These are phyloP conservation scores for Napeogenes inachia DNA, from an alignment of 2,888 invertebrate genomes.

Conservation along the genomic window DNA sequence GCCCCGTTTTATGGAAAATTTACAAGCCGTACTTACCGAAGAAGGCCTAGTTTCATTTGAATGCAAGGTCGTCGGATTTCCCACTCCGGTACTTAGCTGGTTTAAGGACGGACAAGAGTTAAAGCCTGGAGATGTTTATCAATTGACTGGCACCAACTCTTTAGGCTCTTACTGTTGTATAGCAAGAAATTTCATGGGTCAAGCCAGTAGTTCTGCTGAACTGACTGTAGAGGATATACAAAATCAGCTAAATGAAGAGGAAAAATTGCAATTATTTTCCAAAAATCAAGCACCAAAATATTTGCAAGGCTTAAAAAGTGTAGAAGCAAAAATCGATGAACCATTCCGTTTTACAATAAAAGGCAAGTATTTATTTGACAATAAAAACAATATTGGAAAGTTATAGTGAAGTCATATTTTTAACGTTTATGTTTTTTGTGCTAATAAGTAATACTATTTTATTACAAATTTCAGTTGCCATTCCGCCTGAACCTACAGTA, in stretches of 20 bases:
- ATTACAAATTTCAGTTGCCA: constrained; percentile 79
- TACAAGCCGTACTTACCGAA: constrained; percentile 92
- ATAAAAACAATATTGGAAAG: too few species aligned
- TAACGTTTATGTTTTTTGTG: neutral
- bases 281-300: constrained; percentile 91
- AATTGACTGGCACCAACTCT: constrained; percentile 92
- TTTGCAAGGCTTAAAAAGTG: constrained; percentile 86
- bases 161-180: constrained; percentile 93
- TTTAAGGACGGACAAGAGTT: constrained; percentile 95
- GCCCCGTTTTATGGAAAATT: constrained; percentile 92
- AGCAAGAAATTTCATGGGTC: constrained; percentile 93
- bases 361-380: constrained; percentile 67
- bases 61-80: constrained; percentile 95
- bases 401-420: too few species aligned
- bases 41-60: constrained; percentile 95
- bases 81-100: constrained; percentile 91
- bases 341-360: constrained; percentile 87
- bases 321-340: constrained; percentile 90
- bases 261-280: constrained; percentile 84
- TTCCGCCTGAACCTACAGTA: constrained; percentile 87
- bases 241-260: constrained; percentile 91
- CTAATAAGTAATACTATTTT: constrained; percentile 10
- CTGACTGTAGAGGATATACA: constrained; percentile 94
- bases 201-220: constrained; percentile 90
- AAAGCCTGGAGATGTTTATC: constrained; percentile 94